Evolutionary conservation across 2,888 invertebrate genomes (phyloP).

Genomic region (Tanytarsus gracilentus): DNA sequence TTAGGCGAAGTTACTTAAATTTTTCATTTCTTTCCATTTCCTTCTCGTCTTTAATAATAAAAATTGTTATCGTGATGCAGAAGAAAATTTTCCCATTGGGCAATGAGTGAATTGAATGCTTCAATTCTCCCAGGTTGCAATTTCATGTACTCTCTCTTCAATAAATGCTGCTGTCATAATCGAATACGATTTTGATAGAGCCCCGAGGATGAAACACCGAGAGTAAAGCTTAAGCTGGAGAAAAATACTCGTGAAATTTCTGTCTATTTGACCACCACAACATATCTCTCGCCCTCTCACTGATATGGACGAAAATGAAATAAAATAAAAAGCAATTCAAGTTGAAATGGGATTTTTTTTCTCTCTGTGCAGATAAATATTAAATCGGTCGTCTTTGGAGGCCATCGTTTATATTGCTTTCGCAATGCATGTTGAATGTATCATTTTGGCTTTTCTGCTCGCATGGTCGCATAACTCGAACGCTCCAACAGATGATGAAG

Average conservation of each 20-base stretch:
- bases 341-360: neutral
- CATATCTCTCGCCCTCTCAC: neutral
- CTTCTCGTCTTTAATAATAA: no score
- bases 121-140: no score
- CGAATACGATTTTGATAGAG: slow-evolving; percentile 10
- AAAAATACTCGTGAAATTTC: no score
- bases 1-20: no score
- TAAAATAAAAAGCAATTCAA: neutral
- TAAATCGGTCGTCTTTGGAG: neutral
- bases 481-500: no score
- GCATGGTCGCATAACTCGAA: no score
- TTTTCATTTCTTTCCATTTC: no score
- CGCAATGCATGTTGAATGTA: neutral
- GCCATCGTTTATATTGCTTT: slow-evolving; percentile 9
- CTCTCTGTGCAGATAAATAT: neutral
- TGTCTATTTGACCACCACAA: neutral
- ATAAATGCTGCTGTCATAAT: no score
- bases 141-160: no score
- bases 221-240: neutral
- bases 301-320: neutral
- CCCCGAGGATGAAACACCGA: slow-evolving; percentile 7
- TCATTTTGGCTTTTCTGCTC: neutral
- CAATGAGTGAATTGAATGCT: no score
- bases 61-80: no score
- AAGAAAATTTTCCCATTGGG: no score